phyloP scores from a whole-genome alignment of 2,888 invertebrate species.

The Orthosia cruda region DNA sequence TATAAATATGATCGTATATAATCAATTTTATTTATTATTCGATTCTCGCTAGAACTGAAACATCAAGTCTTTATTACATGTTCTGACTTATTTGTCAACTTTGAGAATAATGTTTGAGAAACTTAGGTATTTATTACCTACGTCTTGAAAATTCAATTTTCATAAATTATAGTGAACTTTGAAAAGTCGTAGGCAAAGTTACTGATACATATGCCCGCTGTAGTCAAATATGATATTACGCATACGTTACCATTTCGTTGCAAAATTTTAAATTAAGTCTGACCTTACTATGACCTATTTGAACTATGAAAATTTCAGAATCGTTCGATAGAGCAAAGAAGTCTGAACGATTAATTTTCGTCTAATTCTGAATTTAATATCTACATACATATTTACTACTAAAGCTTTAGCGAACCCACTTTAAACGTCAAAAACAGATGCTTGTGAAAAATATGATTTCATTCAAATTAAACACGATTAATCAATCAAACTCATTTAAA shows the following conservation, averaged over 20 bases:
- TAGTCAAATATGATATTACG: conserved; percentile 7
- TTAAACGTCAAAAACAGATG: conserved; percentile 42
- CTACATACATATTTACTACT: neutral
- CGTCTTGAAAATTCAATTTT: conserved; percentile 54
- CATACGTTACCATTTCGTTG: neutral
- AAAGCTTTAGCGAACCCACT: conserved; percentile 3
- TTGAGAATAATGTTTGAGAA: conserved; percentile 26
- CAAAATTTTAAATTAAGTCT: conserved; percentile 29
- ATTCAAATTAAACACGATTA: neutral
- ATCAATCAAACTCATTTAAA: conserved; percentile 1
- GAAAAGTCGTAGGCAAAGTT: conserved; percentile 23
- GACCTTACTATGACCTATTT: neutral
- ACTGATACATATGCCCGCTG: conserved; percentile 16
- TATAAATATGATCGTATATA: conserved; percentile 6
- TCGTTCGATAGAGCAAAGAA: neutral
- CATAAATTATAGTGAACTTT: conserved; percentile 61
- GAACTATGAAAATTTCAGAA: neutral
- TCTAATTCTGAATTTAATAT: conserved; percentile 1
- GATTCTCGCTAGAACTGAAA: conserved; percentile 1
- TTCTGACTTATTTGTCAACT: conserved; percentile 12
- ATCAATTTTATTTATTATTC: conserved; percentile 27
- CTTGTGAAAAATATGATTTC: conserved; percentile 6
- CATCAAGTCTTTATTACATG: neutral
- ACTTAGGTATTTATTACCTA: conserved; percentile 35
- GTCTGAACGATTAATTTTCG: conserved; percentile 21